phyloP scores from a whole-genome alignment of 2,888 invertebrate species.

The Clostera curtula region DNA sequence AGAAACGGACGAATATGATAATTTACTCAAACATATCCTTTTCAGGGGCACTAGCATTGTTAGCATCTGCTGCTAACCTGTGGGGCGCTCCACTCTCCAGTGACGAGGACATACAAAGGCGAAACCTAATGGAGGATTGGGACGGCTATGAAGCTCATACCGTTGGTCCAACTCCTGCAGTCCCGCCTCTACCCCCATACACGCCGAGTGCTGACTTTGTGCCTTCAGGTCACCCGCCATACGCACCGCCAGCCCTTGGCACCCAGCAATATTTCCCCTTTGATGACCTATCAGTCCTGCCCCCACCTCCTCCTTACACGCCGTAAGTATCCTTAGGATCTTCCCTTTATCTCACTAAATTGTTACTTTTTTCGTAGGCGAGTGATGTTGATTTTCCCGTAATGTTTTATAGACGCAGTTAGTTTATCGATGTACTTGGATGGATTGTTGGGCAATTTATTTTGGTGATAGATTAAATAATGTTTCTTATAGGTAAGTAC shows the following conservation, averaged over 20 bases:
- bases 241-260: conserved; percentile 55
- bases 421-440: conserved; percentile 11
- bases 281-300: conserved; percentile 61
- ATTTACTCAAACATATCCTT: conserved; percentile 11
- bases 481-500: no score
- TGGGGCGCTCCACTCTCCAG: conserved; percentile 72
- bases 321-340: conserved; percentile 39
- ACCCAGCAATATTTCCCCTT: conserved; percentile 65
- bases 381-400: conserved; percentile 19
- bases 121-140: conserved; percentile 77
- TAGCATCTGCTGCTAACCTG: conserved; percentile 81
- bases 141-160: conserved; percentile 77
- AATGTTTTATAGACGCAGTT: conserved; percentile 17
- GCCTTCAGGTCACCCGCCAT: conserved; percentile 41
- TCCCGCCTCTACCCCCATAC: conserved; percentile 75
- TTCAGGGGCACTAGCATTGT: conserved; percentile 78
- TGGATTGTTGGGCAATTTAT: no score
- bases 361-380: conserved; percentile 24
- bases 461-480: no score
- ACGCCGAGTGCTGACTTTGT: conserved; percentile 64
- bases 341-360: conserved; percentile 16
- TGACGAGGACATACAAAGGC: conserved; percentile 62
- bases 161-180: conserved; percentile 73
- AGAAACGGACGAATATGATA: not conserved
- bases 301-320: conserved; percentile 72